Base-by-base conservation (phyloP, 2,797 vertebrate species). In the Clamator glandarius region DNA sequence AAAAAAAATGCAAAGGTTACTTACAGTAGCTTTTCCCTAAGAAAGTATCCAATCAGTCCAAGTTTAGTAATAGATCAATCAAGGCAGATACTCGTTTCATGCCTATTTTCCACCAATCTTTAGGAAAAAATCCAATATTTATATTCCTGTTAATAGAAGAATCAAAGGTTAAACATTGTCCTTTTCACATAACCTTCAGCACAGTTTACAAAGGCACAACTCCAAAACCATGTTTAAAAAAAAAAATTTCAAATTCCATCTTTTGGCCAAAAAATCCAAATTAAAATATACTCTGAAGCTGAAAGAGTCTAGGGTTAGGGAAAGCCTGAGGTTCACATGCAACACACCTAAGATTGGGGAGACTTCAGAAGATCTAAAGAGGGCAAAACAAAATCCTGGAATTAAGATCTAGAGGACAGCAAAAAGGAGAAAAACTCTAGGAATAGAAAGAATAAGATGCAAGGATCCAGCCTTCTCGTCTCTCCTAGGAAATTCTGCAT, bases 171-270 rank as follows among this genome's bases (percentile, higher is more conserved):
- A 63, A 58, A 73, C 80, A 10, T 3, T 1, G 73, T 54, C 12
- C 11, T 91, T 88, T 95, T 70, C 80, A 61, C 35, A 74, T 59
- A 90, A 86, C n/a, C 26, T 91, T 95, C n/a, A 63, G 36, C 51
- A 74, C 2, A 67, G 50, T 74, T 87, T 79, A 64, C 6, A 0
- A 78, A 75, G 42, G 42, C 59, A 83, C 15, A 67, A 69, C 13
- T 58, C 52, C 31, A 73, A 85, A 92, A n/a, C 3, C 50, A 57
- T 17, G 39, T 61, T 33, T n/a, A 39, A 78, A 72, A 23, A 33
- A 35, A 48, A 5, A 2, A 52, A 7, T 39, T 29, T 9, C 31
- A 59, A 85, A 80, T 42, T 68, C 24, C 64, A 42, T 41, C 15
- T n/a, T 16, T 84, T 35, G 15, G 46, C 15, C 36, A 75, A 68